These are phyloP conservation scores for Andrena bicolor DNA, from an alignment of 2,888 invertebrate species.

Conservation along the genomic window DNA sequence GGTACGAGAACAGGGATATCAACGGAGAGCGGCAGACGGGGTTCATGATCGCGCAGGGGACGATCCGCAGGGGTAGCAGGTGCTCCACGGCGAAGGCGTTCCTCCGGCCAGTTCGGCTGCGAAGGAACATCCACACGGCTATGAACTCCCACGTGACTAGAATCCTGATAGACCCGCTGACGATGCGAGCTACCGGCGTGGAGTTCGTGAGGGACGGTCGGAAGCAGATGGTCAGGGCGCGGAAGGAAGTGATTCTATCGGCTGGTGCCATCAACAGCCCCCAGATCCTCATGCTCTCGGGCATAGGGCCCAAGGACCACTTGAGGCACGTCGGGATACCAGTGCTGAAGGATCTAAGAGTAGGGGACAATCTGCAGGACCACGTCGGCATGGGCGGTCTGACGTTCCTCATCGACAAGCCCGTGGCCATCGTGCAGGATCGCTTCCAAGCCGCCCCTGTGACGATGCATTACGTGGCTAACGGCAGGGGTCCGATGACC, in stretches of 20 bases:
- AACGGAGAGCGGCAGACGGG: constrained; percentile 93
- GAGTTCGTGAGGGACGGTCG: constrained; percentile 92
- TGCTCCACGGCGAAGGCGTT: constrained; percentile 96
- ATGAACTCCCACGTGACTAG: constrained; percentile 92
- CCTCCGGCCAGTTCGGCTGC: constrained; percentile 90
- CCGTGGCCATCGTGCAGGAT: constrained; percentile 93
- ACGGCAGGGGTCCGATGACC: constrained; percentile 94
- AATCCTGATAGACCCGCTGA: constrained; percentile 90
- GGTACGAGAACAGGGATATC: constrained; percentile 93
- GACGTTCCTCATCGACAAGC: constrained; percentile 93
- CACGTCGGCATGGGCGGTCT: constrained; percentile 95
- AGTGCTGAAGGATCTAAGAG: constrained; percentile 91
- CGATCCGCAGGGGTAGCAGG: constrained; percentile 90
- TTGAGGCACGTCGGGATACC: constrained; percentile 90
- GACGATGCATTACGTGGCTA: constrained; percentile 92
- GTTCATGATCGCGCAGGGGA: constrained; percentile 93
- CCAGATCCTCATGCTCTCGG: constrained; percentile 96
- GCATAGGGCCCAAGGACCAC: constrained; percentile 91
- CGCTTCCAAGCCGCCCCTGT: constrained; percentile 92
- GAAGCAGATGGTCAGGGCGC: constrained; percentile 90
- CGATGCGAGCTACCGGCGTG: constrained; percentile 92
- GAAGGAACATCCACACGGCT: constrained; percentile 93
- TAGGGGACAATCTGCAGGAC: constrained; percentile 94
- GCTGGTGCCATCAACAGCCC: constrained; percentile 97
- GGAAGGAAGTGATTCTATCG: constrained; percentile 94